A percentile compares a stretch with the other conserved stretches of the same genome.
Evolutionary conservation across 2,797 vertebrate genomes (phyloP).

Genomic region (Pangasius djambal): DNA sequence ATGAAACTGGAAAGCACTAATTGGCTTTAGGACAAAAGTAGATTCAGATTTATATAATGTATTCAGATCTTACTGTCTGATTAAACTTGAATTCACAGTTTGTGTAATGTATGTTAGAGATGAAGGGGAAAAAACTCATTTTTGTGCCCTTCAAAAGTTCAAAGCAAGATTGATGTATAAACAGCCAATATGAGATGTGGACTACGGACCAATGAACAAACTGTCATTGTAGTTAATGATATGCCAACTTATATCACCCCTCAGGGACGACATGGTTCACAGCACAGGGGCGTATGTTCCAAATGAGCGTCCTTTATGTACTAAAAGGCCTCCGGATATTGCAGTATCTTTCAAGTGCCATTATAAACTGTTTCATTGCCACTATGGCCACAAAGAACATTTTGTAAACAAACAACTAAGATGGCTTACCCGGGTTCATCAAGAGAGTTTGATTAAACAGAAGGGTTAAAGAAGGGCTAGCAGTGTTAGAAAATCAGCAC

Average conservation of each 20-base stretch:
- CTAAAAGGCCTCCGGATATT: background rate
- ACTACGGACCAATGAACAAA: background rate
- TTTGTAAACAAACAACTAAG: constrained; percentile 1
- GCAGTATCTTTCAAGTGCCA: background rate
- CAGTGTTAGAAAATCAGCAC: background rate
- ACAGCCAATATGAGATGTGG: background rate
- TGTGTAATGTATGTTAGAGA: background rate
- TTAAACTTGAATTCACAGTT: background rate
- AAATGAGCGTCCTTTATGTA: background rate
- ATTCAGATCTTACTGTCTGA: background rate
- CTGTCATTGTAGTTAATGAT: constrained; percentile 7
- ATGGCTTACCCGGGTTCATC: no score
- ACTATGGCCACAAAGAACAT: background rate
- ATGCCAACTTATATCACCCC: background rate
- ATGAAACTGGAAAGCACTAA: background rate
- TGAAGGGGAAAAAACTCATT: background rate
- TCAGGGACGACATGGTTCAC: background rate
- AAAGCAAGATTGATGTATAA: constrained; percentile 23
- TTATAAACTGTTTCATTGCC: background rate
- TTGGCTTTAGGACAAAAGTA: background rate
- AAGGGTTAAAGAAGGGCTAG: background rate
- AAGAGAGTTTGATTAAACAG: background rate
- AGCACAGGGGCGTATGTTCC: background rate
- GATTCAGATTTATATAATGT: background rate
- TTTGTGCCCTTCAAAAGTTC: constrained; percentile 11